phyloP scores from a whole-genome alignment of 2,113 vertebrate species.

The Solenodon paradoxus region DNA sequence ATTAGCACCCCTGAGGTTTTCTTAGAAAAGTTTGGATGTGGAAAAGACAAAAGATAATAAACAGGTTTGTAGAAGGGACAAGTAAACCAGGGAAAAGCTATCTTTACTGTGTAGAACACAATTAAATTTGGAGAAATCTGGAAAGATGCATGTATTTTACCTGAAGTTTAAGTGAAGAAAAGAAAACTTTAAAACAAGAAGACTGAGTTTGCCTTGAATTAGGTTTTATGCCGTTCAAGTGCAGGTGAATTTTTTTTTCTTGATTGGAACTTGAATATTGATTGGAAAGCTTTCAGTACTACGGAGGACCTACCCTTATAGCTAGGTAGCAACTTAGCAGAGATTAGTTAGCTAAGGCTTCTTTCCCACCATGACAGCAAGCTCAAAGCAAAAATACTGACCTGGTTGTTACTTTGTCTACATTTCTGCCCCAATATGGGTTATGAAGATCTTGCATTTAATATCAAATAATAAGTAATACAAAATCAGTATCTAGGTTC shows the following conservation, averaged over 20 bases:
- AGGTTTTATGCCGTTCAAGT: neutral
- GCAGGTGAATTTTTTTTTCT: neutral
- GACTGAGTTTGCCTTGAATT: neutral
- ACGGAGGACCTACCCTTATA: neutral
- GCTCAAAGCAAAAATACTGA: neutral
- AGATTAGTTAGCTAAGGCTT: neutral
- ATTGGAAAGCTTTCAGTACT: neutral
- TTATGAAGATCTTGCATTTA: neutral
- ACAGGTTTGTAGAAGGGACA: neutral
- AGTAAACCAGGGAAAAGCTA: neutral
- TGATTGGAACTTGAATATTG: neutral
- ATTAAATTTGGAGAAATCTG: neutral
- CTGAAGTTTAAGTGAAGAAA: conserved; percentile 12
- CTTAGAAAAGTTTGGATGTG: neutral
- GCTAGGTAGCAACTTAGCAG: neutral
- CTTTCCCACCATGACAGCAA: neutral
- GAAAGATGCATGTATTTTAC: neutral
- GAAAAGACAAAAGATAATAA: neutral
- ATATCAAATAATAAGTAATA: neutral
- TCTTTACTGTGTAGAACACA: neutral
- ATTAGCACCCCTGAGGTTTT: neutral
- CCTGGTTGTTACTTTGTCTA: neutral
- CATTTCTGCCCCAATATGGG: neutral
- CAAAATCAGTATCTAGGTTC: neutral
- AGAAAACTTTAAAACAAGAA: neutral